Conservation (phyloP, 2,797 vertebrate genomes). For the Myotis daubentonii region DNA sequence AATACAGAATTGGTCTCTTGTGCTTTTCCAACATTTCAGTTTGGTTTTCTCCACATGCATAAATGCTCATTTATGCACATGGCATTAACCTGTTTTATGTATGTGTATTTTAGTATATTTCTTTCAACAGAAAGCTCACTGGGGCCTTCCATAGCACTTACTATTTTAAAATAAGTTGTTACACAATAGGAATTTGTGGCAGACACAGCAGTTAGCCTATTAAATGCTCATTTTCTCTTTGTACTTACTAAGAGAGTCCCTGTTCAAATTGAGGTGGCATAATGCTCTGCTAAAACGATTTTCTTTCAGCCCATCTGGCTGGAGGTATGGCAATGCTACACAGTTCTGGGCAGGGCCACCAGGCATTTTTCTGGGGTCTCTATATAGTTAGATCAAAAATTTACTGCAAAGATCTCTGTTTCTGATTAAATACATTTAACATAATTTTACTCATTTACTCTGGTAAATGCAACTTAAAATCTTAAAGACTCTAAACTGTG, state of each 20-base stretch:
- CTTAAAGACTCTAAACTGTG: neutral
- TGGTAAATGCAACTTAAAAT: neutral
- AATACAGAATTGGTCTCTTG: neutral
- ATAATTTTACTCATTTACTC: neutral
- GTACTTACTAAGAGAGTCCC: neutral
- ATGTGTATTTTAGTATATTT: neutral
- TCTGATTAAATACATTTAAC: neutral
- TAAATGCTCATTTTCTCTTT: conserved; percentile 3
- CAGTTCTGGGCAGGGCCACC: neutral
- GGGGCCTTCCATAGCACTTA: neutral
- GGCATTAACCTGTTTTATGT: neutral
- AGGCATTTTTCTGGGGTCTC: neutral
- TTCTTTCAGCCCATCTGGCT: neutral
- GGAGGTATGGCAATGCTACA: too few relatives aligned
- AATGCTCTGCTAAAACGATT: neutral
- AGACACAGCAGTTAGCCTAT: neutral
- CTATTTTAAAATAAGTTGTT: conserved; percentile 11
- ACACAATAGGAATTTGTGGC: neutral
- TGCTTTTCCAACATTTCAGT: neutral
- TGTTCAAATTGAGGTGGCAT: neutral
- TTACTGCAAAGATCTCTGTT: neutral
- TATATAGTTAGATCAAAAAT: neutral
- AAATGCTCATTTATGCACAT: neutral
- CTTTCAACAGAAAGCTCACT: neutral
- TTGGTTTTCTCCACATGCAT: neutral